phyloP scores from a whole-genome alignment of 2,113 vertebrate species.

The Neogale vison region DNA sequence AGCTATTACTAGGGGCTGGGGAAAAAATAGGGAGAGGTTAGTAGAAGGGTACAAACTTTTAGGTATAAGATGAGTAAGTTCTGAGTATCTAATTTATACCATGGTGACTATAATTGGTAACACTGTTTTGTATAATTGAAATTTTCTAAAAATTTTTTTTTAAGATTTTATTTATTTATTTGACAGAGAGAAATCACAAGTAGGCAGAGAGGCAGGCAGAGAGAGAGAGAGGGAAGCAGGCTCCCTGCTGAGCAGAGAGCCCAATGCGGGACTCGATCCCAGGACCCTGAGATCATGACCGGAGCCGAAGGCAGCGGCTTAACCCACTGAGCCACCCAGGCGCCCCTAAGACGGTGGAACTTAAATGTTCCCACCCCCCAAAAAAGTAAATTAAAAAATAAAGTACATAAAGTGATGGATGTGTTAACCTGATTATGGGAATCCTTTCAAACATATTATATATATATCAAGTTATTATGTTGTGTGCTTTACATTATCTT shows the following conservation, averaged over 20 bases:
- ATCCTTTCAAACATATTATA: not conserved
- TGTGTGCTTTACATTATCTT: not conserved
- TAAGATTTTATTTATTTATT: too few species aligned
- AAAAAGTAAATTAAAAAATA: not conserved
- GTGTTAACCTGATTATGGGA: not conserved
- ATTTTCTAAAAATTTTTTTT: not conserved
- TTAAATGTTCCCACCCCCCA: not conserved
- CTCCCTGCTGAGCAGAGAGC: too few species aligned
- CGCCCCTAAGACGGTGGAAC: not conserved
- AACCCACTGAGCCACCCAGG: too few species aligned
- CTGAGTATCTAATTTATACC: not conserved
- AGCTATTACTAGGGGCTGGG: not conserved
- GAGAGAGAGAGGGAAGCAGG: too few species aligned
- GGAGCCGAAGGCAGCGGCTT: too few species aligned
- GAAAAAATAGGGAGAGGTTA: not conserved
- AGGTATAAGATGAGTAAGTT: not conserved
- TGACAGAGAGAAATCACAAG: too few species aligned
- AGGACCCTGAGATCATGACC: too few species aligned
- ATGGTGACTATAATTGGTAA: not conserved
- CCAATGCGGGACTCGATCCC: too few species aligned
- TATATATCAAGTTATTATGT: not conserved
- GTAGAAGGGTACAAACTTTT: not conserved
- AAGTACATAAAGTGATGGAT: not conserved
- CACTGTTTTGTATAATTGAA: not conserved
- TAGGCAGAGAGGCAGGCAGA: too few species aligned